Evolutionary conservation across 53 echinoderm and acorn worm genomes (phyloP).

Genomic region (Stichopus horrens): DNA sequence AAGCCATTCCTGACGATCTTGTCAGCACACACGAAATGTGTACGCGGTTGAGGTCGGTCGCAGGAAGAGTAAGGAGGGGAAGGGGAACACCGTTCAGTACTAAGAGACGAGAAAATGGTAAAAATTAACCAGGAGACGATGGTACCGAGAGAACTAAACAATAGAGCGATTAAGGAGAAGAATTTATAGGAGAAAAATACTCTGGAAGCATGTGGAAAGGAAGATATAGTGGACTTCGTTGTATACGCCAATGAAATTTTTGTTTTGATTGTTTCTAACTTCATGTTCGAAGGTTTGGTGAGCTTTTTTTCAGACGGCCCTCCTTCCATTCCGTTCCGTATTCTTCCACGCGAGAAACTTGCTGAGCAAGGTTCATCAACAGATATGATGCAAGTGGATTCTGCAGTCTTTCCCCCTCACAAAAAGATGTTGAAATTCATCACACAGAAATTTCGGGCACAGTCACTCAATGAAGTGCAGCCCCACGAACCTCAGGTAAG

Average conservation of each 20-base stretch:
- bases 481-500: conserved; percentile 84
- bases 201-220: conserved; percentile 27
- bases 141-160: conserved; percentile 7
- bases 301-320: conserved; percentile 23
- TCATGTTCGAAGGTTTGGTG: conserved; percentile 18
- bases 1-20: background rate
- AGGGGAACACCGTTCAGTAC: conserved; percentile 3
- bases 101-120: background rate
- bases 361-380: conserved; percentile 28
- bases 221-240: conserved; percentile 6
- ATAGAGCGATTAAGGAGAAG: conserved; percentile 2
- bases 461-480: conserved; percentile 94
- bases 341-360: conserved; percentile 39
- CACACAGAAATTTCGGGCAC: conserved; percentile 86
- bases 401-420: conserved; percentile 41
- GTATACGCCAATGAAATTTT: conserved; percentile 23
- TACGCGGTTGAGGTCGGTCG: conserved; percentile 13
- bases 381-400: conserved; percentile 43
- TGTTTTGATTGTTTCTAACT: conserved; percentile 30
- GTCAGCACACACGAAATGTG: conserved; percentile 29
- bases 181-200: background rate
- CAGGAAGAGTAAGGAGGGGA: conserved; percentile 16
- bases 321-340: conserved; percentile 36
- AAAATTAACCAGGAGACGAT: background rate
- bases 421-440: conserved; percentile 64